A percentile compares a stretch with the other conserved stretches of the same genome.
Evolutionary conservation across 2,113 vertebrate species (phyloP).

Genomic region (Semnornis frantzii): DNA sequence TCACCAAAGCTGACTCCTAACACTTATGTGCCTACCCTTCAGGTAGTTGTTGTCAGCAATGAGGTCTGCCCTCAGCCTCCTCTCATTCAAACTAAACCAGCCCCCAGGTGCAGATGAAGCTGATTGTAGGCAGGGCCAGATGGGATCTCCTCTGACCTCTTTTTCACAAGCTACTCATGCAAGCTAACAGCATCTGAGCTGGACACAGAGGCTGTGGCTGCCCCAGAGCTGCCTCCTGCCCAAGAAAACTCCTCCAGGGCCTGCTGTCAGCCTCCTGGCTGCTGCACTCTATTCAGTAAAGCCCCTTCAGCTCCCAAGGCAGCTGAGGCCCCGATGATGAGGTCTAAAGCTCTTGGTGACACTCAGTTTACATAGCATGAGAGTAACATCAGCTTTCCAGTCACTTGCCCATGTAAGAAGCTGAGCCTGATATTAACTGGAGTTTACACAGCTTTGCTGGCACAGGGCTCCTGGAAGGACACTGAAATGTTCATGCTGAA

Average conservation of each 20-base stretch:
- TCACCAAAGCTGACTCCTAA: too few species aligned
- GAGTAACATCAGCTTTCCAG: background rate
- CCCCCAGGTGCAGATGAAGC: too few species aligned
- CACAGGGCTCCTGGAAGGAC: constrained; percentile 29
- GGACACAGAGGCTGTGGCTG: rapidly evolving
- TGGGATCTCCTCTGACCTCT: background rate
- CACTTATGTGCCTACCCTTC: too few species aligned
- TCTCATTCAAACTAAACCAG: too few species aligned
- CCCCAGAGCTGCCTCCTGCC: background rate
- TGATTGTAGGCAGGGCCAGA: too few species aligned
- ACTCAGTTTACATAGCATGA: constrained; percentile 34
- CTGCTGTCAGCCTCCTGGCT: background rate
- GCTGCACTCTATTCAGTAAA: background rate
- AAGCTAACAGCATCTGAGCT: background rate
- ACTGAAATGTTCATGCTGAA: rapidly evolving
- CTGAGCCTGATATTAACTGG: background rate
- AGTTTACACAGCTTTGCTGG: constrained; percentile 59
- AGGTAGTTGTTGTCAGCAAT: too few species aligned
- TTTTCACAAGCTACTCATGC: background rate
- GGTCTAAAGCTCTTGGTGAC: constrained; percentile 12
- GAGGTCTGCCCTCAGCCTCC: too few species aligned
- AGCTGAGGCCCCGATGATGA: background rate
- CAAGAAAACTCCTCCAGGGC: rapidly evolving
- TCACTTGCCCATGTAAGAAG: background rate
- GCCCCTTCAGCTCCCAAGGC: background rate